Conservation (phyloP, 2,888 invertebrate species). For the Ceraclea dissimilis region DNA sequence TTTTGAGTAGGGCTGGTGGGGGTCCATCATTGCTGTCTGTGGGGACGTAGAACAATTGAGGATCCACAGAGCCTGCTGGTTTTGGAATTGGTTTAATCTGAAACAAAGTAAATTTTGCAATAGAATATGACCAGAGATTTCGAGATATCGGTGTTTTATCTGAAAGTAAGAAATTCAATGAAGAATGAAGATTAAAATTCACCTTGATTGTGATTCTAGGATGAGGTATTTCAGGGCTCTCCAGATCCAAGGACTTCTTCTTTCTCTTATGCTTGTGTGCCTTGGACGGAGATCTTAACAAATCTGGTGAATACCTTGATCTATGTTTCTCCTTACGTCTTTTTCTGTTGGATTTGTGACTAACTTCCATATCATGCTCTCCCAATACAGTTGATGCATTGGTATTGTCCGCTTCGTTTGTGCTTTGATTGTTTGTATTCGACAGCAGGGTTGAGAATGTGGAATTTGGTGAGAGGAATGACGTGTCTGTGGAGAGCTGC, state of each 20-base stretch:
- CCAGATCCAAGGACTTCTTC: constrained; percentile 66
- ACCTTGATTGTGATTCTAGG: constrained; percentile 78
- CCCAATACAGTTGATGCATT: neutral
- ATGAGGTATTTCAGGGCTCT: constrained; percentile 50
- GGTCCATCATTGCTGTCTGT: constrained; percentile 56
- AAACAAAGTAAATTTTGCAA: too few species aligned
- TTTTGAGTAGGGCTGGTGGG: constrained; percentile 41
- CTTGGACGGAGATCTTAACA: constrained; percentile 57
- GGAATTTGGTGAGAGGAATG: constrained; percentile 38
- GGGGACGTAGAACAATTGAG: constrained; percentile 72
- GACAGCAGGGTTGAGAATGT: constrained; percentile 45
- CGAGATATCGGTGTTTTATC: too few species aligned
- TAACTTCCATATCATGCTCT: constrained; percentile 13
- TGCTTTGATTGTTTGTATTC: constrained; percentile 19
- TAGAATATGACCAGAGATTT: too few species aligned
- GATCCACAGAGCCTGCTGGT: constrained; percentile 68
- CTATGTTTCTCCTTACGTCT: constrained; percentile 70
- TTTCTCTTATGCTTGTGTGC: constrained; percentile 76
- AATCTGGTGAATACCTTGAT: constrained; percentile 63
- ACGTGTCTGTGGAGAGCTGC: constrained; percentile 25
- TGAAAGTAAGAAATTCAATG: too few species aligned
- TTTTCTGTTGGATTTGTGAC: constrained; percentile 57
- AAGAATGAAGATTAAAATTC: constrained; percentile 23
- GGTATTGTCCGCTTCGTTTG: constrained; percentile 11
- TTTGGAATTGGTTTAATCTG: constrained; percentile 73